Conservation (phyloP, 1,140 invertebrate species). For the Aphidius gifuensis region DNA sequence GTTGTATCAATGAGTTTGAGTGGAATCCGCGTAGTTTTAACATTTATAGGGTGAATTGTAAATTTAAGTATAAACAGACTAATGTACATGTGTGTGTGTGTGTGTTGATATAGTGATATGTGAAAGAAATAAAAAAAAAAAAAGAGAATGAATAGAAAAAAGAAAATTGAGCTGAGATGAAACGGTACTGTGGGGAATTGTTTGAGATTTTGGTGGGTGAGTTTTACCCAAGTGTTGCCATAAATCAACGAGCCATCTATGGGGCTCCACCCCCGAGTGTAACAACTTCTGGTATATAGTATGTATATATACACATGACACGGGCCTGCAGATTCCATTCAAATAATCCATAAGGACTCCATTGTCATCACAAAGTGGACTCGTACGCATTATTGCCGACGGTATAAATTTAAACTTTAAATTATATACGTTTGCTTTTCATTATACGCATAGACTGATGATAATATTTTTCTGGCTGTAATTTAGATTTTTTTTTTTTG, state of each 20-base stretch:
- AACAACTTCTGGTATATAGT: conserved; percentile 24
- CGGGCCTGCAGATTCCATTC: conserved; percentile 4
- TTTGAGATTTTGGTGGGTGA: conserved; percentile 25
- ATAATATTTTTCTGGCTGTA: too few species aligned
- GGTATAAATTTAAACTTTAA: conserved; percentile 5
- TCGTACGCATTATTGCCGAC: not conserved
- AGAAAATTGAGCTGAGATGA: not conserved
- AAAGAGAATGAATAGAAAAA: not conserved
- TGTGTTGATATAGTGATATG: not conserved
- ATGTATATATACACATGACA: conserved; percentile 12
- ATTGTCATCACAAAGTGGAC: conserved; percentile 31
- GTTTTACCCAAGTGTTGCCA: conserved; percentile 32
- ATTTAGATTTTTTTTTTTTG: too few species aligned
- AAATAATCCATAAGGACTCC: not conserved
- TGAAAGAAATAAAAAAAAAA: not conserved
- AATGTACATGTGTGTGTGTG: not conserved
- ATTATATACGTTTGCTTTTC: too few species aligned
- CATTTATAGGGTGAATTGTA: not conserved
- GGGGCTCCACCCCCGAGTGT: conserved; percentile 29
- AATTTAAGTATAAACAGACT: not conserved
- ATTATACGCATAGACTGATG: too few species aligned
- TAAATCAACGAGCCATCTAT: conserved; percentile 33
- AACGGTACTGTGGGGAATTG: conserved; percentile 3
- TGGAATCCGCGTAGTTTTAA: not conserved
- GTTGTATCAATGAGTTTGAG: not conserved